These are phyloP conservation scores for Rhinichthys osculus DNA, from an alignment of 2,797 vertebrate species.

Conservation along the genomic window DNA sequence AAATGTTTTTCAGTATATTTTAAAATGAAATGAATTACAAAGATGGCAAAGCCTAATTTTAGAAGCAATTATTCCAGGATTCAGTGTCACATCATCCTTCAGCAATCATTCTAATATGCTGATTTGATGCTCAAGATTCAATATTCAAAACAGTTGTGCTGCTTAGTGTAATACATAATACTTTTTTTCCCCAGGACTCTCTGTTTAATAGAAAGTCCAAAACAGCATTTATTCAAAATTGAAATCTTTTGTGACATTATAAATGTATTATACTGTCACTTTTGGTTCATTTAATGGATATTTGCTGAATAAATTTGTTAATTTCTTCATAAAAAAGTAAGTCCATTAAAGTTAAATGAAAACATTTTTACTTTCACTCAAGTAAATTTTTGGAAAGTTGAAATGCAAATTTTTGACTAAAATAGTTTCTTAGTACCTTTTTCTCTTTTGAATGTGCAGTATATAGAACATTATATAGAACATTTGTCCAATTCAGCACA, in stretches of 20 bases:
- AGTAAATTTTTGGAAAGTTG: neutral
- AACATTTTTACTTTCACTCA: neutral
- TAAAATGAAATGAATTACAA: neutral
- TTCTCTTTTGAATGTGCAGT: neutral
- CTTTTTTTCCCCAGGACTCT: neutral
- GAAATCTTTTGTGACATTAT: neutral
- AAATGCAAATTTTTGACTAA: neutral
- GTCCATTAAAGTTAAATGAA: neutral
- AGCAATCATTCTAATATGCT: neutral
- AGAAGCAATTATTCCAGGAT: neutral
- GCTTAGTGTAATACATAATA: neutral
- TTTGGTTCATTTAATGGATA: neutral
- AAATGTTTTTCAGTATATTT: neutral
- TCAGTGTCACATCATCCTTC: neutral
- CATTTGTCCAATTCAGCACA: neutral
- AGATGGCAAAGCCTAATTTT: neutral
- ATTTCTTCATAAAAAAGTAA: neutral
- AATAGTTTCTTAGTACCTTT: neutral
- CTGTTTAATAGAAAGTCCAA: neutral
- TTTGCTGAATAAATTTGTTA: neutral
- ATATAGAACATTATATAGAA: neutral
- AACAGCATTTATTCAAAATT: neutral
- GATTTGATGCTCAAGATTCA: neutral
- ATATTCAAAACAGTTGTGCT: neutral
- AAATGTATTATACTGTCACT: neutral